Percentiles rank a stretch among this genome's conserved stretches.
Evolutionary conservation across 2,113 vertebrate species (phyloP).

Genomic region (Budorcas taxicolor): DNA sequence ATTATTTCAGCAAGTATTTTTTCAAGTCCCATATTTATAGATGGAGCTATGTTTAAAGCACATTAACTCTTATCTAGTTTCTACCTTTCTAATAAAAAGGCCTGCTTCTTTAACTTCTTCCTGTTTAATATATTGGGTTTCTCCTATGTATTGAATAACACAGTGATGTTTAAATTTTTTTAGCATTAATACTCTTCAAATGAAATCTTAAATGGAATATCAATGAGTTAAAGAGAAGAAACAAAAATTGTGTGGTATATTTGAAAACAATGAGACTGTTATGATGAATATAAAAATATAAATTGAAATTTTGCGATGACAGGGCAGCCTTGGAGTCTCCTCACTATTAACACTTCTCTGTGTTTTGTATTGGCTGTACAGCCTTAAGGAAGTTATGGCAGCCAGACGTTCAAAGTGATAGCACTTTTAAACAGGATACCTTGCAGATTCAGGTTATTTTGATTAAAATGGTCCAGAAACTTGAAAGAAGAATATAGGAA

Average conservation of each 20-base stretch:
- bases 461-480: neutral
- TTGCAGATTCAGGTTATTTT: neutral
- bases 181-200: neutral
- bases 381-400: neutral
- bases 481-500: constrained; percentile 5
- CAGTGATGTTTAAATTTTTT: neutral
- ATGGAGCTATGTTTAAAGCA: neutral
- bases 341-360: neutral
- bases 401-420: neutral
- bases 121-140: neutral
- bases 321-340: neutral
- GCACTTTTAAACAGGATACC: neutral
- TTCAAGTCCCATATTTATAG: neutral
- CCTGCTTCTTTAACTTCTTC: neutral
- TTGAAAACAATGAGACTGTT: neutral
- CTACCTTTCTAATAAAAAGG: neutral
- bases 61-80: neutral
- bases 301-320: neutral
- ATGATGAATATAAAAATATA: neutral
- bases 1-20: neutral
- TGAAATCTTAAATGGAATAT: neutral
- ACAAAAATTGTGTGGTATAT: neutral
- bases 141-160: neutral
- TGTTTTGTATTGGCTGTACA: neutral
- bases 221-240: neutral